phyloP scores from a whole-genome alignment of 2,797 vertebrate species.

The Cossypha dichroa region DNA sequence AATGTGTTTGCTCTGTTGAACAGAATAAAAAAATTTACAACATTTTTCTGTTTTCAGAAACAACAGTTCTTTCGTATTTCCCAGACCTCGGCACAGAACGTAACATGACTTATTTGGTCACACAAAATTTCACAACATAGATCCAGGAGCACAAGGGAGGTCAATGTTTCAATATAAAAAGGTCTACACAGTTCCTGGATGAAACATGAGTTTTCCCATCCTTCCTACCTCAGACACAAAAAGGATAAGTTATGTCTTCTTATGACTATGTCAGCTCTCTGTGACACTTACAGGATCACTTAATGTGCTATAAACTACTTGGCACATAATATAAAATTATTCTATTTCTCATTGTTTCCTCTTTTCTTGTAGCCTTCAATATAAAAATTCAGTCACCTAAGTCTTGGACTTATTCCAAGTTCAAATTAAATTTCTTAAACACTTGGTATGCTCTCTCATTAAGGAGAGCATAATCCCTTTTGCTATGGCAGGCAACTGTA shows the following conservation, averaged over 20 bases:
- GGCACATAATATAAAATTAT: conserved; percentile 34
- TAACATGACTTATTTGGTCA: not conserved
- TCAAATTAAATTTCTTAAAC: conserved; percentile 64
- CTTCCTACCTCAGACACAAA: not conserved
- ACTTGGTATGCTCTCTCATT: conserved; percentile 46
- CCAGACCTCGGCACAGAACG: not conserved
- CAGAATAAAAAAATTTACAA: conserved; percentile 48
- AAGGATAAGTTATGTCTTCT: not conserved
- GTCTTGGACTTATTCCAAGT: conserved; percentile 43
- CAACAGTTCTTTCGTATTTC: conserved; percentile 42
- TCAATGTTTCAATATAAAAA: conserved; percentile 19
- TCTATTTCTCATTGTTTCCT: conserved; percentile 45
- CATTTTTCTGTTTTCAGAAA: conserved; percentile 64
- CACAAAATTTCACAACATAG: conserved; percentile 17
- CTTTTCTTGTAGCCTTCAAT: conserved; percentile 12
- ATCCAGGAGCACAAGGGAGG: conserved; percentile 12
- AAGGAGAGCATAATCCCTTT: conserved; percentile 23
- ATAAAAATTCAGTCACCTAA: conserved; percentile 45
- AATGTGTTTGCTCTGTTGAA: conserved; percentile 47
- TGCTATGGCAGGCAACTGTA: not conserved
- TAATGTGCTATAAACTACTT: conserved; percentile 34
- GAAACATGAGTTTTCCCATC: not conserved
- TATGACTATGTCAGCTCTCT: not conserved
- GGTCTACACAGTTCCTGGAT: not conserved
- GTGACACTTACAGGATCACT: conserved; percentile 12